Conservation (phyloP, 2,888 invertebrate species). For the Acanthopleura granulata region DNA sequence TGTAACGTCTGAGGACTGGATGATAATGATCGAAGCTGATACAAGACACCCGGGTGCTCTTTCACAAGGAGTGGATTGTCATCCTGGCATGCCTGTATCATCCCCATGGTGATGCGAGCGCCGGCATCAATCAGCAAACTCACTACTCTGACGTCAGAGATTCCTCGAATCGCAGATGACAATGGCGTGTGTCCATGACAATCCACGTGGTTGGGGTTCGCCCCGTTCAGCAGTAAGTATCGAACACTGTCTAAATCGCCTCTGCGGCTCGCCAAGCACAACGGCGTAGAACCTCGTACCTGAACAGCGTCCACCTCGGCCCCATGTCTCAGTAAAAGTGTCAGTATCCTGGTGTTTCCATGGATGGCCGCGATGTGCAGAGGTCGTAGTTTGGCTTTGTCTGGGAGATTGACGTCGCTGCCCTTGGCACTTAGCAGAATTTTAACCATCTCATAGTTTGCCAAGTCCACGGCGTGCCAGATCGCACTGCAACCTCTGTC, state of each 20-base stretch:
- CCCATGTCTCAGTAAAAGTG: slow-evolving; percentile 46
- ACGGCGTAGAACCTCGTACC: slow-evolving; percentile 52
- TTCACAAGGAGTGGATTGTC: slow-evolving; percentile 45
- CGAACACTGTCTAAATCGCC: slow-evolving; percentile 43
- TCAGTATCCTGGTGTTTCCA: slow-evolving; percentile 47
- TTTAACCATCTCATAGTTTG: slow-evolving; percentile 54
- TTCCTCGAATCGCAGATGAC: slow-evolving; percentile 45
- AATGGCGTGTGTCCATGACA: slow-evolving; percentile 54
- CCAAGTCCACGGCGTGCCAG: slow-evolving; percentile 56
- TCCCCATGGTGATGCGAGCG: slow-evolving; percentile 40
- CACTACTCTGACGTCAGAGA: slow-evolving; percentile 38
- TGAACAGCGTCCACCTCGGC: slow-evolving; percentile 50
- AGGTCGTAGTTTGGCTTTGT: slow-evolving; percentile 48
- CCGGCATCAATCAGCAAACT: slow-evolving; percentile 51
- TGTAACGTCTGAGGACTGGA: slow-evolving; percentile 40
- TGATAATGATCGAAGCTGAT: slow-evolving; percentile 37
- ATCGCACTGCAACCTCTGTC: slow-evolving; percentile 51
- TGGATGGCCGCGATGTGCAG: slow-evolving; percentile 56
- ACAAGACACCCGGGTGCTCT: slow-evolving; percentile 41
- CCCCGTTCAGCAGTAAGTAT: slow-evolving; percentile 52
- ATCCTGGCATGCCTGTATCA: slow-evolving; percentile 42
- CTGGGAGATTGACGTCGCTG: slow-evolving; percentile 51
- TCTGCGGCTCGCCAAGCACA: slow-evolving; percentile 49
- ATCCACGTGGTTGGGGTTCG: slow-evolving; percentile 54
- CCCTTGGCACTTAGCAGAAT: slow-evolving; percentile 35